phyloP scores from a whole-genome alignment of 2,888 invertebrate genomes.

The Gastrophysa polygoni region DNA sequence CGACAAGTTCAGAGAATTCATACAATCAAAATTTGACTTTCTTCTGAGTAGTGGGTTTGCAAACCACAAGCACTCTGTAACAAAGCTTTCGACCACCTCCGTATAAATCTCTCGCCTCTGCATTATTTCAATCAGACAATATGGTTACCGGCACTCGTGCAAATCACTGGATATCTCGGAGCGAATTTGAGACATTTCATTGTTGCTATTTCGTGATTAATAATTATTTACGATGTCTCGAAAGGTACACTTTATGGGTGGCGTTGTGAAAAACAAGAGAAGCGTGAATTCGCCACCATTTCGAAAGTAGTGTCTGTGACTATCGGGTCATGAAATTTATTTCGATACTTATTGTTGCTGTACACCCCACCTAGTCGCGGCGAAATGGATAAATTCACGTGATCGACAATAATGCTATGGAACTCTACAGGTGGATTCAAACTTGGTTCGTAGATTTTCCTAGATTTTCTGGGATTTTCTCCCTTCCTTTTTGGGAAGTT shows the following conservation, averaged over 20 bases:
- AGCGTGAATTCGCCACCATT: neutral
- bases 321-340: neutral
- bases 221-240: neutral
- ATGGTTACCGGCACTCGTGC: neutral
- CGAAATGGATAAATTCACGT: neutral
- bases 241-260: slow-evolving; percentile 1
- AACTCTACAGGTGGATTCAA: no score
- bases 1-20: no score
- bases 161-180: neutral
- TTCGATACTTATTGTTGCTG: neutral
- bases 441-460: no score
- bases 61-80: neutral
- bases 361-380: neutral
- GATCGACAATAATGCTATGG: neutral
- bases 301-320: neutral
- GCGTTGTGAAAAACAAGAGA: neutral
- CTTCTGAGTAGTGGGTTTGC: no score
- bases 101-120: neutral
- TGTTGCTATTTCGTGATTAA: neutral
- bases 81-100: neutral
- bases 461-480: no score
- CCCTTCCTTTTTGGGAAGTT: no score
- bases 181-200: neutral
- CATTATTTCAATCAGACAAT: neutral
- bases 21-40: no score